Conservation (phyloP, 2,113 vertebrate genomes). For the Neodon shergylaensis region DNA sequence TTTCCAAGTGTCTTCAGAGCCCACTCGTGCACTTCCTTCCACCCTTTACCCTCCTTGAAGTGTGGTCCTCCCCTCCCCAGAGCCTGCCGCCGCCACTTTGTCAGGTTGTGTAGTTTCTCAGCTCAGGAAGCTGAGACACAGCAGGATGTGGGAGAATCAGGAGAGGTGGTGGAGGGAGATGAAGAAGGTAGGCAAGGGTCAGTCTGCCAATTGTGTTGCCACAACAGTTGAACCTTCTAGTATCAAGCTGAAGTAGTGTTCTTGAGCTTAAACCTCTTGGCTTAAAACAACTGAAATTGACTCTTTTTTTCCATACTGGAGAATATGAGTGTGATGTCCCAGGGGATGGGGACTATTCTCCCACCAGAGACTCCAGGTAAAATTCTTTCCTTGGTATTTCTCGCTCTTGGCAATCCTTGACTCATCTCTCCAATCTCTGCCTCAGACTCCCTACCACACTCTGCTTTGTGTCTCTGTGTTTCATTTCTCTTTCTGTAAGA, state of each 20-base stretch:
- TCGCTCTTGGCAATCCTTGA: background rate
- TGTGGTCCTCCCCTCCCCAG: background rate
- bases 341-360: too few species aligned
- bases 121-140: background rate
- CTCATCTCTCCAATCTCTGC: background rate
- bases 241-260: background rate
- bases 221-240: background rate
- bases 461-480: too few species aligned
- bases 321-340: background rate
- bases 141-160: background rate
- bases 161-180: background rate
- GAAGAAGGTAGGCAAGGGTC: background rate
- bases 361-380: background rate
- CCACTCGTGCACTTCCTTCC: background rate
- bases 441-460: background rate
- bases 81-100: background rate
- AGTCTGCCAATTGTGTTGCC: background rate
- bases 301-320: background rate
- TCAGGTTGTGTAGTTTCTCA: background rate
- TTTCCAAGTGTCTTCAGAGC: background rate
- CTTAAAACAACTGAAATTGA: background rate
- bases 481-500: background rate
- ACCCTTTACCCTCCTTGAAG: background rate
- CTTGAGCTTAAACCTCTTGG: background rate
- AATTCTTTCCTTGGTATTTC: background rate